Conservation (phyloP, 2,113 vertebrate genomes). For the Maccullochella peelii region DNA sequence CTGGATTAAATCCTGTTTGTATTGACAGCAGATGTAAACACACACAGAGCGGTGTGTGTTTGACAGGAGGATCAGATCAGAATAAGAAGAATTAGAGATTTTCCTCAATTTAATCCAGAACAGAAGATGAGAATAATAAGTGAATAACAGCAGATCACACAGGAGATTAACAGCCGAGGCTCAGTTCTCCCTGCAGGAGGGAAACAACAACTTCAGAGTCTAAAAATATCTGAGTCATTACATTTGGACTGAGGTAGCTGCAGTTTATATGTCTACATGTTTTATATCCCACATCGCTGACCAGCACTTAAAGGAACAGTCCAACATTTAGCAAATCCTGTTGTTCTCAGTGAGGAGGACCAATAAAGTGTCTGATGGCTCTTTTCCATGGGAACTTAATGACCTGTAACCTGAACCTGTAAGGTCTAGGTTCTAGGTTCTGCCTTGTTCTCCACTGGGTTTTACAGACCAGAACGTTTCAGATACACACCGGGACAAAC, state of each 20-base stretch:
- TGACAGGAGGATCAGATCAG: conserved; percentile 46
- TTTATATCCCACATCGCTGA: background rate
- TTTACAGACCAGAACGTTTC: no score
- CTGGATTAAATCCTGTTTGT: conserved; percentile 57
- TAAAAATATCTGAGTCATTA: conserved; percentile 28
- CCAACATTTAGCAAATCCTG: no score
- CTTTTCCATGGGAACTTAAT: background rate
- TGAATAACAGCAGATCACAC: conserved; percentile 23
- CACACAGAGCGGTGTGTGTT: conserved; percentile 1
- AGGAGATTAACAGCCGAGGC: conserved; percentile 42
- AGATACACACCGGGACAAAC: no score
- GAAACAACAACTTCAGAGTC: conserved; percentile 8
- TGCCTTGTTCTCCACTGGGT: background rate
- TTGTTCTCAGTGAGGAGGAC: background rate
- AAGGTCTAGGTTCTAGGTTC: background rate
- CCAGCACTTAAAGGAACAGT: background rate
- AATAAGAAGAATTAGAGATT: conserved; percentile 34
- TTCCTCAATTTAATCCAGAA: conserved; percentile 35
- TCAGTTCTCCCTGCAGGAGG: conserved; percentile 10
- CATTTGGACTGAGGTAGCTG: background rate
- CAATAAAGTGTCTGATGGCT: background rate
- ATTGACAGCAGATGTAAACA: conserved; percentile 54
- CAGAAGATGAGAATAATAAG: conserved; percentile 36
- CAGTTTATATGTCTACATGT: background rate
- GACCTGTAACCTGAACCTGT: background rate